Conservation (phyloP, 2,888 invertebrate genomes). For the Salpingus planirostris region DNA sequence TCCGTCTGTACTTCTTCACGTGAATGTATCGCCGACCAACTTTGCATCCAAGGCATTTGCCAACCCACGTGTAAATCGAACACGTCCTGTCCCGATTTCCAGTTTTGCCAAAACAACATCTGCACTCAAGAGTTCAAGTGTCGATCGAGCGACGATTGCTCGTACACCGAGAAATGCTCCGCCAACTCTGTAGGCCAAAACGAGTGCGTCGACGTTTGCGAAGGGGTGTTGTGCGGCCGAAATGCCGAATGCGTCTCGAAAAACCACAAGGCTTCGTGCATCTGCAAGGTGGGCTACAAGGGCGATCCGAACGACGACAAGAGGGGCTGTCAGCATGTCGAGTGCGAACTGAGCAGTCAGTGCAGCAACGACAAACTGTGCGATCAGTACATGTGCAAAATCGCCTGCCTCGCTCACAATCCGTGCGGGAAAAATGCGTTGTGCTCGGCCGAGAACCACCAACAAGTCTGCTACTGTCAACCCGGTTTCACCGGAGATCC, state of each 20-base stretch:
- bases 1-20: constrained; percentile 69
- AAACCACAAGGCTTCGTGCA: constrained; percentile 66
- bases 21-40: constrained; percentile 77
- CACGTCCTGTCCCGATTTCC: constrained; percentile 73
- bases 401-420: constrained; percentile 74
- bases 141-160: constrained; percentile 62
- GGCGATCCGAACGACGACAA: constrained; percentile 65
- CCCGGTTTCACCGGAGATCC: constrained; percentile 82
- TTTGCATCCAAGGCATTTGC: constrained; percentile 79
- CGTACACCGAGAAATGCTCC: constrained; percentile 61
- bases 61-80: constrained; percentile 75
- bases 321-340: constrained; percentile 69
- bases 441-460: constrained; percentile 76
- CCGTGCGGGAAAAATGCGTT: constrained; percentile 78
- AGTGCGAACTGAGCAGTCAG: constrained; percentile 62
- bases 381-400: constrained; percentile 73
- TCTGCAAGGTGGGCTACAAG: constrained; percentile 69
- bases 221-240: constrained; percentile 66
- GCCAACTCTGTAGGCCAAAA: constrained; percentile 62
- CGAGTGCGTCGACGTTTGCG: constrained; percentile 69
- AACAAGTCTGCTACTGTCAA: constrained; percentile 73
- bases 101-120: constrained; percentile 74
- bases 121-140: constrained; percentile 79
- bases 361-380: constrained; percentile 79
- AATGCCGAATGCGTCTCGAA: constrained; percentile 71